Evolutionary conservation across 2,113 vertebrate genomes (phyloP).

Genomic region (Alaudala cheleensis): DNA sequence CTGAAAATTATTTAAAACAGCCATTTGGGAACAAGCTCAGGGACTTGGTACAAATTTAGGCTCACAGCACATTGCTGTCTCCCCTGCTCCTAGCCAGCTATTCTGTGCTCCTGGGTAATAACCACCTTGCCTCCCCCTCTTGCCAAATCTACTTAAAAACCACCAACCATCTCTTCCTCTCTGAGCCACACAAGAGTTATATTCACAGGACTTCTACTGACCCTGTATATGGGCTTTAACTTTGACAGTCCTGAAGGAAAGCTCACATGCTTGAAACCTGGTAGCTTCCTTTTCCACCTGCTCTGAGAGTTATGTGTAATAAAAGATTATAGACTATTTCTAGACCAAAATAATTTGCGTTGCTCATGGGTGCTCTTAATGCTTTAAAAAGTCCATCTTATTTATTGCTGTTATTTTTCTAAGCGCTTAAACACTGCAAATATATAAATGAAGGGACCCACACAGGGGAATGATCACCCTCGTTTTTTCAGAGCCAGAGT

Average conservation of each 20-base stretch:
- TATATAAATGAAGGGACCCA: background rate
- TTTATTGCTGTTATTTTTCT: background rate
- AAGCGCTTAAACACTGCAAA: background rate
- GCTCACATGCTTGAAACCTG: background rate
- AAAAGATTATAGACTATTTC: background rate
- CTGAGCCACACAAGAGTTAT: background rate
- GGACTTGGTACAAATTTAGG: background rate
- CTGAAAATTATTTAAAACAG: background rate
- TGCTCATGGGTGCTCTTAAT: background rate
- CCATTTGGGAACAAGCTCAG: background rate
- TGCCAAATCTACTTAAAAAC: background rate
- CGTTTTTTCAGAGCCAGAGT: background rate
- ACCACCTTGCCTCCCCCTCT: background rate
- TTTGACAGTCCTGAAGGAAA: background rate
- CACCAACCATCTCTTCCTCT: background rate
- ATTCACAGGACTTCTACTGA: background rate
- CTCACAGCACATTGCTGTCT: background rate
- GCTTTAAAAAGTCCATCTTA: background rate
- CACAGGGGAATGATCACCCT: background rate
- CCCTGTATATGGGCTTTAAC: background rate
- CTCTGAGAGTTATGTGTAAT: background rate
- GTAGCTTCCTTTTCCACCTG: background rate
- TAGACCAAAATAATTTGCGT: background rate
- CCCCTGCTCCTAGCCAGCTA: background rate
- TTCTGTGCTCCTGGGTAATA: background rate